Evolutionary conservation across 2,113 vertebrate genomes (phyloP).

Genomic region (Otus sunia): DNA sequence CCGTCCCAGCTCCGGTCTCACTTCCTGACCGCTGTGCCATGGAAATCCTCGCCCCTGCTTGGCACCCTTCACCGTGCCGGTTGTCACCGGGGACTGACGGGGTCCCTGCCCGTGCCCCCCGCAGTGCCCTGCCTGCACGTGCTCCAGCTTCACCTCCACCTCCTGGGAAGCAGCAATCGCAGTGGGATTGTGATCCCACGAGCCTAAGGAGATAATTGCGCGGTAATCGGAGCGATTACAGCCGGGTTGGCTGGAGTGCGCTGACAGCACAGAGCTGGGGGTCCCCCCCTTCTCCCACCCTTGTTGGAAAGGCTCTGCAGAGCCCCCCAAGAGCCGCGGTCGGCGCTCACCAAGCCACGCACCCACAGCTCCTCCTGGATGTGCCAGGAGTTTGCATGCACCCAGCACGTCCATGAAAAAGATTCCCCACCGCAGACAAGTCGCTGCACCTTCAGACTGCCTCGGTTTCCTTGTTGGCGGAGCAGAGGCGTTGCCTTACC

Average conservation of each 20-base stretch:
- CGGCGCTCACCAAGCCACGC: background rate
- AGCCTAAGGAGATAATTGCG: background rate
- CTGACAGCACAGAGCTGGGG: accelerated
- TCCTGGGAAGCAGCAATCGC: background rate
- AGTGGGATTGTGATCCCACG: accelerated
- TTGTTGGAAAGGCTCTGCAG: background rate
- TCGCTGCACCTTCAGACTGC: background rate
- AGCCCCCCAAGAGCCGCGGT: background rate
- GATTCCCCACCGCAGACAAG: background rate
- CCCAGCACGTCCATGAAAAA: background rate
- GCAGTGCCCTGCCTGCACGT: background rate
- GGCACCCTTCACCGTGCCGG: background rate
- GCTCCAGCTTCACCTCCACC: background rate
- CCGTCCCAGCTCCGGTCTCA: background rate
- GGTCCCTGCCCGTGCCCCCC: background rate
- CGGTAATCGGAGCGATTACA: accelerated
- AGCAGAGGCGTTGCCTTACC: background rate
- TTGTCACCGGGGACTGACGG: accelerated
- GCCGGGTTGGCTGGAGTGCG: accelerated
- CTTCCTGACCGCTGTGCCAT: accelerated
- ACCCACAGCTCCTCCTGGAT: background rate
- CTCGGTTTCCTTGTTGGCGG: background rate
- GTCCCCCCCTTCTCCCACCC: background rate
- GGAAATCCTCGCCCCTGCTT: accelerated
- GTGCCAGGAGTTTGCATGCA: background rate